phyloP scores from a whole-genome alignment of 1,140 invertebrate genomes.

The Drosophila mojavensis region DNA sequence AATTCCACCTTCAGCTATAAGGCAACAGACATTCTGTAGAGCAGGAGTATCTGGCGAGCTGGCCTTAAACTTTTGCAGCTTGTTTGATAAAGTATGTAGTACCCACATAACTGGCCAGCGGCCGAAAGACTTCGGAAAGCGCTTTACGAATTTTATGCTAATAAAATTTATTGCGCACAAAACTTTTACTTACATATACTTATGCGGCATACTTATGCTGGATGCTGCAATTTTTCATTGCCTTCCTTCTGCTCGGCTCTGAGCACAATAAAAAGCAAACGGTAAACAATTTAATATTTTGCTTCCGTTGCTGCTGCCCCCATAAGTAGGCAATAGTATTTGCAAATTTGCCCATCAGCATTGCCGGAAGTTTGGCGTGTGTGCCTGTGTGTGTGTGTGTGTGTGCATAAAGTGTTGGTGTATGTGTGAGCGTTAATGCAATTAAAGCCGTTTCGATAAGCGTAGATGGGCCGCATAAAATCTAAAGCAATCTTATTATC shows the following conservation, averaged over 20 bases:
- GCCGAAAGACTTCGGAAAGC: constrained; percentile 51
- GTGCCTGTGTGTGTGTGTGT: background rate
- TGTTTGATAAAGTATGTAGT: constrained; percentile 26
- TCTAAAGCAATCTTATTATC: constrained; percentile 63
- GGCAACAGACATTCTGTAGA: background rate
- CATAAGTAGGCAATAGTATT: constrained; percentile 41
- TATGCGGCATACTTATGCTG: constrained; percentile 61
- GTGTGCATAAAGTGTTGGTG: no score
- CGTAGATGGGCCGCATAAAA: constrained; percentile 30
- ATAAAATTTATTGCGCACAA: constrained; percentile 58
- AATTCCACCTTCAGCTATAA: background rate
- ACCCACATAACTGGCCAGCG: constrained; percentile 29
- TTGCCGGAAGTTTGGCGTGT: background rate
- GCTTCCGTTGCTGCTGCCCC: constrained; percentile 28
- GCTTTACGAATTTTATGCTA: constrained; percentile 66
- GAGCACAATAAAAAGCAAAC: constrained; percentile 39
- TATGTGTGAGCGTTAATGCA: background rate
- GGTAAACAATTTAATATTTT: constrained; percentile 58
- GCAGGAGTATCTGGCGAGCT: background rate
- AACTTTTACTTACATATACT: constrained; percentile 35
- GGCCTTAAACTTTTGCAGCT: constrained; percentile 4
- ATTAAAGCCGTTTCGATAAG: constrained; percentile 14
- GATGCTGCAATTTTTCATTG: constrained; percentile 55
- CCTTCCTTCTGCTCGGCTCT: background rate
- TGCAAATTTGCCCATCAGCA: constrained; percentile 9